Percentiles rank a stretch among this genome's conserved stretches.
phyloP scores from a whole-genome alignment of 2,113 vertebrate species.

The Macrotis lagotis region DNA sequence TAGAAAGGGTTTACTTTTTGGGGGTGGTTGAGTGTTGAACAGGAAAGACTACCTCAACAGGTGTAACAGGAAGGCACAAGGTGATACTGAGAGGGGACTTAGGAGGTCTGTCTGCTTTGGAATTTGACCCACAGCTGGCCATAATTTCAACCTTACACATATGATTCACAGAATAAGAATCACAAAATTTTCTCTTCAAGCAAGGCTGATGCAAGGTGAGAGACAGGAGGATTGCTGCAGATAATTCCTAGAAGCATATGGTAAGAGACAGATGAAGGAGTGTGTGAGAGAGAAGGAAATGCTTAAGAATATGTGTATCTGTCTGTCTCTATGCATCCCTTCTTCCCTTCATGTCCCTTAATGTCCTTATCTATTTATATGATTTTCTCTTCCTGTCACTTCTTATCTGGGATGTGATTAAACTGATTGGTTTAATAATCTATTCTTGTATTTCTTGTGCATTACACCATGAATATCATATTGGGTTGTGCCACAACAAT shows the following conservation, averaged over 20 bases:
- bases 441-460: neutral
- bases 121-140: neutral
- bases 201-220: neutral
- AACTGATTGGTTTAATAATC: constrained; percentile 11
- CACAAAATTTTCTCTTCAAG: neutral
- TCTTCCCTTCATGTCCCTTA: neutral
- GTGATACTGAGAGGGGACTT: neutral
- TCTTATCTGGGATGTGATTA: constrained; percentile 9
- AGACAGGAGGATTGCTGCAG: neutral
- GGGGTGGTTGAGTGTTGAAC: neutral
- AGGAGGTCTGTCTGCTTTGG: neutral
- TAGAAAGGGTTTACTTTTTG: neutral
- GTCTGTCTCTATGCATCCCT: neutral
- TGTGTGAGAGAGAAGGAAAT: neutral
- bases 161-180: neutral
- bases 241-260: neutral
- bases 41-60: neutral
- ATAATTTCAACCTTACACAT: neutral
- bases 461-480: neutral
- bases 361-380: neutral
- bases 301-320: constrained; percentile 1
- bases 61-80: neutral
- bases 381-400: neutral
- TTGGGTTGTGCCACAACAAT: neutral
- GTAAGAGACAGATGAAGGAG: neutral